A percentile compares a stretch with the other conserved stretches of the same genome.
These are phyloP conservation scores for Sipunculus nudus DNA, from an alignment of 2,888 invertebrate genomes.

Conservation along the genomic window DNA sequence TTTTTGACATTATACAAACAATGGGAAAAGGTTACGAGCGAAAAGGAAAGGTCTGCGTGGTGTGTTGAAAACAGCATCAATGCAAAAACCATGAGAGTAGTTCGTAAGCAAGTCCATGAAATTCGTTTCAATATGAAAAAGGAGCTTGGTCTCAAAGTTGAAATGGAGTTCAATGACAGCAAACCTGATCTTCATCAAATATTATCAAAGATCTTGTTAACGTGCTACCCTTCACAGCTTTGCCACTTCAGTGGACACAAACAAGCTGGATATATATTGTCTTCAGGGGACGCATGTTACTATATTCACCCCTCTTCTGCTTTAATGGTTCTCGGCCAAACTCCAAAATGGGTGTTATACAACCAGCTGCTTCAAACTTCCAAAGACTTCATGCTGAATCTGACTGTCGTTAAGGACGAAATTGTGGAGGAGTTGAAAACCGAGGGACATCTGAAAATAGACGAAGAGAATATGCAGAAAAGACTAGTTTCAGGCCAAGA, in stretches of 20 bases:
- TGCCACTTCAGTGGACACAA: constrained; percentile 51
- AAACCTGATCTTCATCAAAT: constrained; percentile 22
- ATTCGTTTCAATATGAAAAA: constrained; percentile 40
- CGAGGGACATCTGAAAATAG: neutral
- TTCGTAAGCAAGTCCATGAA: constrained; percentile 48
- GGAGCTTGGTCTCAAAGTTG: constrained; percentile 31
- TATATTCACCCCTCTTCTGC: constrained; percentile 55
- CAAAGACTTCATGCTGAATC: constrained; percentile 48
- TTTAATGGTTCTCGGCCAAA: constrained; percentile 39
- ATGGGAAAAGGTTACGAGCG: constrained; percentile 48
- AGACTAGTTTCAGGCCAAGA: too few relatives aligned
- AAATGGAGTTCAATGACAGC: neutral
- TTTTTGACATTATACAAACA: constrained; percentile 50
- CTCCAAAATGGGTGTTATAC: constrained; percentile 53
- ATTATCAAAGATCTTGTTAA: constrained; percentile 46
- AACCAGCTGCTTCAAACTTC: constrained; percentile 50
- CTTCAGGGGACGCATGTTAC: constrained; percentile 3
- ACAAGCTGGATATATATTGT: constrained; percentile 49
- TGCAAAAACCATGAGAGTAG: constrained; percentile 54
- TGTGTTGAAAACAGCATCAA: constrained; percentile 58
- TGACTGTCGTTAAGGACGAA: constrained; percentile 48
- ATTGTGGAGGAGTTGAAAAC: constrained; percentile 36
- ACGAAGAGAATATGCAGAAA: too few relatives aligned
- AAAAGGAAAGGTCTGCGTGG: constrained; percentile 14
- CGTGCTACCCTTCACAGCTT: constrained; percentile 45